Percentiles rank a stretch among this genome's conserved stretches.
phyloP scores from a whole-genome alignment of 2,888 invertebrate genomes.

The Gonocerus acuteangulatus region DNA sequence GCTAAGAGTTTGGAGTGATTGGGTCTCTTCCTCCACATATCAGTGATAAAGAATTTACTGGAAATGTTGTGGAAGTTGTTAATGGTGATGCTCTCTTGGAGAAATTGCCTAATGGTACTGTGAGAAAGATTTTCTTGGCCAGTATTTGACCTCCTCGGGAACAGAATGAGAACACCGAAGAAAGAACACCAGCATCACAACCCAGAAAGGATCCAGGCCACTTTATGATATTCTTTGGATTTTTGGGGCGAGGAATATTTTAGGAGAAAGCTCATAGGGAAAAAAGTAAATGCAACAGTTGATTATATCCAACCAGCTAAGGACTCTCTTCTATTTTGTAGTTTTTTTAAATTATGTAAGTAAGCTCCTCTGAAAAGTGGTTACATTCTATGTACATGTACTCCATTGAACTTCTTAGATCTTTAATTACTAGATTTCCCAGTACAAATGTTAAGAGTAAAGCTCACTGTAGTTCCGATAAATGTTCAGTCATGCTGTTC shows the following conservation, averaged over 20 bases:
- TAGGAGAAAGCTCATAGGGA: constrained; percentile 89
- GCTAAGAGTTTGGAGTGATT: constrained; percentile 86
- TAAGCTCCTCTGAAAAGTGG: too few relatives aligned
- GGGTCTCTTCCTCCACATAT: constrained; percentile 54
- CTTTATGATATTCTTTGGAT: constrained; percentile 97
- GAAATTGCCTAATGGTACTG: constrained; percentile 65
- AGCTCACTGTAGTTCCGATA: too few relatives aligned
- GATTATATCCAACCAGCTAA: constrained; percentile 96
- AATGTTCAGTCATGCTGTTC: too few relatives aligned
- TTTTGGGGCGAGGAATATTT: constrained; percentile 98
- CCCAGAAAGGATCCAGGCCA: constrained; percentile 46
- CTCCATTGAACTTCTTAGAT: too few relatives aligned
- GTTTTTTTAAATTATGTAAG: too few relatives aligned
- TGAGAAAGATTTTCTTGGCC: constrained; percentile 89
- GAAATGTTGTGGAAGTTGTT: constrained; percentile 79
- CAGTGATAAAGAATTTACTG: constrained; percentile 76
- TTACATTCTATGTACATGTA: too few relatives aligned
- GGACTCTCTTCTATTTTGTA: constrained; percentile 82
- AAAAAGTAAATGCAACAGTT: constrained; percentile 82
- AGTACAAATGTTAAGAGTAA: too few relatives aligned
- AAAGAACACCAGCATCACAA: constrained; percentile 29
- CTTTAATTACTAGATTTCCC: too few relatives aligned
- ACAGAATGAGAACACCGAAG: constrained; percentile 42
- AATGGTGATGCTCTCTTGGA: constrained; percentile 90
- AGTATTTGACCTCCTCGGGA: constrained; percentile 91